These are phyloP conservation scores for Pegoplata infirma DNA, from an alignment of 2,888 invertebrate species.

Conservation along the genomic window DNA sequence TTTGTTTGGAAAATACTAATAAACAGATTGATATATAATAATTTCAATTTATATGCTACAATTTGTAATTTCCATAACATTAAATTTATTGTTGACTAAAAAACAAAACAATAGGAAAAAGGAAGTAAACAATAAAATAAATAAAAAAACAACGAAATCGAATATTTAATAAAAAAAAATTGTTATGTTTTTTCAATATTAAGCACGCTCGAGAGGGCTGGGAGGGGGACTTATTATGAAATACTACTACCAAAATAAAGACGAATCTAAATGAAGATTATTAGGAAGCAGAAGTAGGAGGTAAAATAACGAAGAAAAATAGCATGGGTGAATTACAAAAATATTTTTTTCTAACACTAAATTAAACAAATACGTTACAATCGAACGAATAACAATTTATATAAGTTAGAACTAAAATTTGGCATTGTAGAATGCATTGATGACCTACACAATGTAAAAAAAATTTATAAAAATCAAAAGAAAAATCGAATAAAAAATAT, in stretches of 20 bases:
- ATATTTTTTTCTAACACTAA: background rate
- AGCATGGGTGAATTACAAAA: background rate
- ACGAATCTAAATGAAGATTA: background rate
- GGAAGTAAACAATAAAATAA: background rate
- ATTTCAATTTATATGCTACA: slow-evolving; percentile 37
- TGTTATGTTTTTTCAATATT: background rate
- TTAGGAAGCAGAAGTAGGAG: no score
- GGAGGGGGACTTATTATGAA: background rate
- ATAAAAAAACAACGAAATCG: slow-evolving; percentile 3
- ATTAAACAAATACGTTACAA: background rate
- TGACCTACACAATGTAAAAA: no score
- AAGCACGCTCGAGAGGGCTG: slow-evolving; percentile 3
- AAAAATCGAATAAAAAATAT: no score
- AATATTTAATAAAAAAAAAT: slow-evolving; percentile 7
- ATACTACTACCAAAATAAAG: background rate
- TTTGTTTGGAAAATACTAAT: background rate
- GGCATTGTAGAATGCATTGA: no score
- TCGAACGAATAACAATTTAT: no score
- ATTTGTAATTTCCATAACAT: slow-evolving; percentile 44
- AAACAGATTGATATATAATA: slow-evolving; percentile 11
- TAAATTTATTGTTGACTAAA: slow-evolving; percentile 17
- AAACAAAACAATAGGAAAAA: slow-evolving; percentile 2
- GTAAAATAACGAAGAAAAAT: background rate
- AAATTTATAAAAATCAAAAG: no score
- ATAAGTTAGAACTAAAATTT: no score